phyloP scores from a whole-genome alignment of 2,888 invertebrate species.

The Drosophila ustulata region DNA sequence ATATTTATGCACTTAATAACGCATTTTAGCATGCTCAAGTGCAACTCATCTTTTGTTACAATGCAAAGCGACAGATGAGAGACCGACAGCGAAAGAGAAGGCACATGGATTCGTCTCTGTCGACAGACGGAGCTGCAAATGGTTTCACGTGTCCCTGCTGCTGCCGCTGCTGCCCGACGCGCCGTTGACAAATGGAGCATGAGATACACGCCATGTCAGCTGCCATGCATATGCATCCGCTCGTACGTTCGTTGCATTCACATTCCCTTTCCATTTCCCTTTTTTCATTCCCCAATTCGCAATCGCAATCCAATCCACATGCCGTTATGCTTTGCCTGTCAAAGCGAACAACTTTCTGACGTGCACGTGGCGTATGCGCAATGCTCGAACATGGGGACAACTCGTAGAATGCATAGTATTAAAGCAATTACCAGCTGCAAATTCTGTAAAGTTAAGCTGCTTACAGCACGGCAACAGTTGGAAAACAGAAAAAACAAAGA shows the following conservation, averaged over 20 bases:
- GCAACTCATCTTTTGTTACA: slow-evolving; percentile 79
- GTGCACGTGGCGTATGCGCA: slow-evolving; percentile 57
- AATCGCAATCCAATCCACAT: slow-evolving; percentile 43
- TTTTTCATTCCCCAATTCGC: slow-evolving; percentile 28
- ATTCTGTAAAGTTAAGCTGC: slow-evolving; percentile 23
- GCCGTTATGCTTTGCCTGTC: slow-evolving; percentile 40
- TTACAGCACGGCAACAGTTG: slow-evolving; percentile 25
- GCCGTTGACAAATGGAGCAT: slow-evolving; percentile 72
- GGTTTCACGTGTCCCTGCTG: slow-evolving; percentile 44
- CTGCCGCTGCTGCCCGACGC: slow-evolving; percentile 13
- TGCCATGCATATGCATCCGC: slow-evolving; percentile 41
- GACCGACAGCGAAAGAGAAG: background rate
- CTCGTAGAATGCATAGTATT: background rate
- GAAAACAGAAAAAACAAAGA: background rate
- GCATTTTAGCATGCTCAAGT: slow-evolving; percentile 80
- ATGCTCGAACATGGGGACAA: slow-evolving; percentile 7
- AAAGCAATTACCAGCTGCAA: slow-evolving; percentile 7
- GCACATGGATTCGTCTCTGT: slow-evolving; percentile 1
- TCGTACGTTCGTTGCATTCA: slow-evolving; percentile 5
- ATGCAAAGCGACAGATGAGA: slow-evolving; percentile 6
- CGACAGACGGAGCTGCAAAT: slow-evolving; percentile 35
- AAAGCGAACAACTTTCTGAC: slow-evolving; percentile 41
- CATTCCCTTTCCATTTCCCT: background rate
- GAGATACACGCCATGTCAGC: slow-evolving; percentile 57
- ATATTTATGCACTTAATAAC: slow-evolving; percentile 82